phyloP scores from a whole-genome alignment of 2,113 vertebrate genomes.

The Macrotis lagotis region DNA sequence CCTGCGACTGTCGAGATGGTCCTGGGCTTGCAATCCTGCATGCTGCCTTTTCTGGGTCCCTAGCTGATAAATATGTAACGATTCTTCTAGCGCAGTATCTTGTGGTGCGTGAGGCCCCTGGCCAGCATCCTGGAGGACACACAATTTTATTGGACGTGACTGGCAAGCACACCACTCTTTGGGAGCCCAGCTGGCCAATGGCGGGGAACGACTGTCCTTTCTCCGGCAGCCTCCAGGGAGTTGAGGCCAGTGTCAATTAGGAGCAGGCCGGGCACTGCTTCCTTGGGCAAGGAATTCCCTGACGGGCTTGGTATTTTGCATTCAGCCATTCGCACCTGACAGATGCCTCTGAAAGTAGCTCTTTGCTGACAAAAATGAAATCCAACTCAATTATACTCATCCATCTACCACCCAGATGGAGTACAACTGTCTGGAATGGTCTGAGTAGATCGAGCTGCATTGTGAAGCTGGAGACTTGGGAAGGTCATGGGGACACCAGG shows the following conservation, averaged over 20 bases:
- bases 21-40: neutral
- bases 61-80: neutral
- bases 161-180: neutral
- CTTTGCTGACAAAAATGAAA: conserved; percentile 48
- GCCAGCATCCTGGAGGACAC: neutral
- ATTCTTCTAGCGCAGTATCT: neutral
- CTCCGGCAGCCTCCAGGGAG: neutral
- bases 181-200: neutral
- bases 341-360: conserved; percentile 28
- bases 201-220: neutral
- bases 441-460: neutral
- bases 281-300: neutral
- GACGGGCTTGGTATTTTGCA: neutral
- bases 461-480: conserved; percentile 1
- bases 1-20: neutral
- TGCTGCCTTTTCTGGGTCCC: neutral
- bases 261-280: fast-evolving
- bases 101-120: neutral
- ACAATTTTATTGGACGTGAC: fast-evolving
- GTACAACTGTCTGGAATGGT: neutral
- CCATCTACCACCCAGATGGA: neutral
- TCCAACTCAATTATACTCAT: neutral
- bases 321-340: conserved; percentile 43
- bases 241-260: fast-evolving
- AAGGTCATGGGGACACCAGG: neutral